A percentile compares a stretch with the other conserved stretches of the same genome.
phyloP scores from a whole-genome alignment of 1,140 invertebrate genomes.

The Acromyrmex heyeri region DNA sequence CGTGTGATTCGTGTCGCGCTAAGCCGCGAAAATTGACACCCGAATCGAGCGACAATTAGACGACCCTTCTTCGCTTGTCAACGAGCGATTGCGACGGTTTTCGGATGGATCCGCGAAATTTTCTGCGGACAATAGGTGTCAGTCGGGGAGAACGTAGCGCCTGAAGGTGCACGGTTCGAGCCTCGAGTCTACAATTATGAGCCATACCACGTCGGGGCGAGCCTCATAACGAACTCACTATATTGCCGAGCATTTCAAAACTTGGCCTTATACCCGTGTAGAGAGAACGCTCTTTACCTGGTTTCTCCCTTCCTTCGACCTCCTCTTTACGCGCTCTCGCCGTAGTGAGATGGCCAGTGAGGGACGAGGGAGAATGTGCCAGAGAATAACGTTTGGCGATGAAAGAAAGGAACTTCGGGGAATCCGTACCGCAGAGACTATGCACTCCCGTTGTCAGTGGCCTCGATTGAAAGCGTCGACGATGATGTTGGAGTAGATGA shows the following conservation, averaged over 20 bases:
- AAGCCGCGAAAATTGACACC: background rate
- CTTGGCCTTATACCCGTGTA: conserved; percentile 67
- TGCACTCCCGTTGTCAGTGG: conserved; percentile 47
- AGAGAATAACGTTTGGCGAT: conserved; percentile 69
- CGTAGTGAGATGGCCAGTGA: background rate
- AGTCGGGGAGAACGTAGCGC: conserved; percentile 76
- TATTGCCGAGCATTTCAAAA: conserved; percentile 84
- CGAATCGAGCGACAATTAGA: background rate
- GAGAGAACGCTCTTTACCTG: conserved; percentile 71
- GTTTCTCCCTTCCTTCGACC: conserved; percentile 32
- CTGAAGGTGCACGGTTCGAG: conserved; percentile 80
- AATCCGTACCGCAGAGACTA: conserved; percentile 51
- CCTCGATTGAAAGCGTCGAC: conserved; percentile 33
- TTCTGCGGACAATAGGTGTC: conserved; percentile 83
- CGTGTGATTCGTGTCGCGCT: background rate
- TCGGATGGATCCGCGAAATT: conserved; percentile 42
- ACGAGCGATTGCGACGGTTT: conserved; percentile 6
- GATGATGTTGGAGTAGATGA: conserved; percentile 13
- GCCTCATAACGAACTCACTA: conserved; percentile 85
- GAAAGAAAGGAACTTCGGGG: conserved; percentile 70
- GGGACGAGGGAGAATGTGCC: background rate
- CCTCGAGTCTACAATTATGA: conserved; percentile 85
- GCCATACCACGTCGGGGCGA: conserved; percentile 84
- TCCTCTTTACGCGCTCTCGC: conserved; percentile 12
- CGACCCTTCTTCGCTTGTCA: background rate